These are phyloP conservation scores for Pseudopipra pipra DNA, from an alignment of 2,113 vertebrate genomes.

Conservation along the genomic window DNA sequence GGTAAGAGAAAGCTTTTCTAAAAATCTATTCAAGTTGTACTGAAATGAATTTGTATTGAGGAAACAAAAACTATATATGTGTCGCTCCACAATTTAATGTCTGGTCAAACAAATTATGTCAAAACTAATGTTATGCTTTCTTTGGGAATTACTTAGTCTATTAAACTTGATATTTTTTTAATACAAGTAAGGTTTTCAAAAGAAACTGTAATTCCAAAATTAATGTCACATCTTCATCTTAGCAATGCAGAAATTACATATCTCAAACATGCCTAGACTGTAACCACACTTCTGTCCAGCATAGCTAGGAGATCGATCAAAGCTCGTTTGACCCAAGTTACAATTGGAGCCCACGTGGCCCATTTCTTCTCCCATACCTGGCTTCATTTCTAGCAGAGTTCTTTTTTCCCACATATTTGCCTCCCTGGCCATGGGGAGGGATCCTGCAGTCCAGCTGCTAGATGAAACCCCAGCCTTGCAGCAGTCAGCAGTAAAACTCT, in stretches of 20 bases:
- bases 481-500: neutral
- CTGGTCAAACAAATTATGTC: neutral
- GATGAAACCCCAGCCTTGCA: neutral
- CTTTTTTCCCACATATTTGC: neutral
- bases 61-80: neutral
- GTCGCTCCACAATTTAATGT: neutral
- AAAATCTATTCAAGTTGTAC: neutral
- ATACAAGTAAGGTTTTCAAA: neutral
- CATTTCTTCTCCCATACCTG: neutral
- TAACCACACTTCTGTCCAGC: neutral
- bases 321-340: neutral
- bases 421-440: neutral
- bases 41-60: neutral
- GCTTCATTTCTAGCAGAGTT: neutral
- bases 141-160: neutral
- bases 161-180: neutral
- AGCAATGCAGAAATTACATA: neutral
- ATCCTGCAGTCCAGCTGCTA: neutral
- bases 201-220: neutral
- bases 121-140: neutral
- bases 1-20: neutral
- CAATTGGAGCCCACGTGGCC: neutral
- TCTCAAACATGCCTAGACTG: neutral
- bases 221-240: neutral
- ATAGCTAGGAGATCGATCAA: neutral